Evolutionary conservation across 2,888 invertebrate species (phyloP).

Genomic region (Peribatodes rhomboidaria): DNA sequence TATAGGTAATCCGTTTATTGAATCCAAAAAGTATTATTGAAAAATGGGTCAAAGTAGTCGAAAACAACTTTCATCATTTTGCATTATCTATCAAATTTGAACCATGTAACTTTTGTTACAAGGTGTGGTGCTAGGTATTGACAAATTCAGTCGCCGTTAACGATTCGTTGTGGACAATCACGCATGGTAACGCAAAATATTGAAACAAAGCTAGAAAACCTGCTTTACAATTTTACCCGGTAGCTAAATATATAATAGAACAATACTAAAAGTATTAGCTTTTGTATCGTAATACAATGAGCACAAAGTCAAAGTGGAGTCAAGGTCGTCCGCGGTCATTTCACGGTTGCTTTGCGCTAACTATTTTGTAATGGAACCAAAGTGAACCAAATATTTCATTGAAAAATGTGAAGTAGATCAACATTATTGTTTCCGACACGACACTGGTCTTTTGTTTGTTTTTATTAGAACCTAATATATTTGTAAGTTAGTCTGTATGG

Average conservation of each 20-base stretch:
- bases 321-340: slow-evolving; percentile 31
- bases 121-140: too few relatives aligned
- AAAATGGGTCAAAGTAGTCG: too few relatives aligned
- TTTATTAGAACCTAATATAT: neutral
- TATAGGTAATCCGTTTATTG: too few relatives aligned
- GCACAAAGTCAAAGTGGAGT: slow-evolving; percentile 15
- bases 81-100: too few relatives aligned
- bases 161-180: neutral
- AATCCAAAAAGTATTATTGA: too few relatives aligned
- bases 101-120: too few relatives aligned
- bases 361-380: slow-evolving; percentile 24
- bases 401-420: slow-evolving; percentile 26
- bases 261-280: slow-evolving; percentile 5
- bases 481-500: too few relatives aligned
- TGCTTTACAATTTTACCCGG: neutral
- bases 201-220: neutral
- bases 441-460: neutral
- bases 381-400: slow-evolving; percentile 36
- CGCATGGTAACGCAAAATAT: neutral
- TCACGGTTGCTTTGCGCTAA: slow-evolving; percentile 26
- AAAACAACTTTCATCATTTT: too few relatives aligned
- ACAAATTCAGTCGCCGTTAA: too few relatives aligned
- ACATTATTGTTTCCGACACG: slow-evolving; percentile 13
- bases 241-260: slow-evolving; percentile 3
- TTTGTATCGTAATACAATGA: slow-evolving; percentile 14